Base-by-base conservation (phyloP, 2,888 invertebrate genomes). In the Phania funesta region DNA sequence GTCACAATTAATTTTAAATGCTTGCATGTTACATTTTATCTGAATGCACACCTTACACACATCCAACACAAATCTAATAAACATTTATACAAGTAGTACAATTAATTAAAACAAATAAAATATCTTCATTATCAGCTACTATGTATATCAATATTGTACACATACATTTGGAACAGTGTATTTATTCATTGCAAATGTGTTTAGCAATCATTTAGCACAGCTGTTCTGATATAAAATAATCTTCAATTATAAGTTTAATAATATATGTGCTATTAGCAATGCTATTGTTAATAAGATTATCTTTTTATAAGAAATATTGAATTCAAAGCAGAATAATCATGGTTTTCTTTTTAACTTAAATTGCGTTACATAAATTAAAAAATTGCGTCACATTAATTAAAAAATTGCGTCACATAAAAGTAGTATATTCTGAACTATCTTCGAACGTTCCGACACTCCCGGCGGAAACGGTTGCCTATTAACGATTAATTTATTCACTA, bases 101-200 rank as follows among this genome's bases (percentile, higher is more conserved):
- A 77, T 77, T 81, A 73, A 81, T 77, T 77, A 67, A 81, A 81
- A 54, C 58, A 75, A 76, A 80, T 58, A 44, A 75, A 81, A 76
- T 67, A 67, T 73, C 65, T 75, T 32, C 38, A 67, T 75, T 50
- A 67, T 46, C 74, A 60, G 46, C 64, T 71, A 48, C 71, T 77
- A 44, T 41, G 38, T 67, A 70, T 78, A 38, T 78, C 56, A 60
- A 54, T 56, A 64, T 35, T 54, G n/a, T 18, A 54, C 32, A 58
- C 38, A 20, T 32, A 24, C n/a, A 3, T n/a, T n/a, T n/a, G n/a
- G 52, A 50, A 48, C 26, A 32, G 24, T 35, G 22, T 54, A 64
- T 38, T 18, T 52, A 20, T 60, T 54, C 48, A 64, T 78, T 11
- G 50, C 50, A 38, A 52, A 26, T 73, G 65, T 73, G 71, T 81